A percentile compares a stretch with the other conserved stretches of the same genome.
These are phyloP conservation scores for Diphyllodes magnificus DNA, from an alignment of 2,113 vertebrate species.

Conservation along the genomic window DNA sequence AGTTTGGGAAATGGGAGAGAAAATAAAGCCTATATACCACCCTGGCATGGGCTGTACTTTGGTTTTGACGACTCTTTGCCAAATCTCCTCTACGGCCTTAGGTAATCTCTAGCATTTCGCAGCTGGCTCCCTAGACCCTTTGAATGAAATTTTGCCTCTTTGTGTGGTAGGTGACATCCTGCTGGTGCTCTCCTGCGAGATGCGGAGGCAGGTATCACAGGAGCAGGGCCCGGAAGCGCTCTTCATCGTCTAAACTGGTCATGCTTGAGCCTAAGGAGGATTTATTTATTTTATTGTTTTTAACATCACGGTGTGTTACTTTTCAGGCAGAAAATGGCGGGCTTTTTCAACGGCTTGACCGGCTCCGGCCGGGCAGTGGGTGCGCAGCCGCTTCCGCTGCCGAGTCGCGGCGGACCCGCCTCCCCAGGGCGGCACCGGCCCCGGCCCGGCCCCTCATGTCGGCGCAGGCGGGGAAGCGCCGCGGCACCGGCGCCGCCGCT, in stretches of 20 bases:
- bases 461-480: slow-evolving; percentile 52
- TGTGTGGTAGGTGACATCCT: not conserved
- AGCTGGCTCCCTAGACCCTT: accelerated
- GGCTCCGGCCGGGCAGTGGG: accelerated
- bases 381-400: accelerated
- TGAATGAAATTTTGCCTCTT: not conserved
- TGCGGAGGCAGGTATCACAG: accelerated
- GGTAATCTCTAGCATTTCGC: not conserved
- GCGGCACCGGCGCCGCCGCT: not conserved
- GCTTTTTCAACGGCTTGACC: accelerated
- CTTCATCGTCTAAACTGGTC: accelerated
- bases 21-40: accelerated
- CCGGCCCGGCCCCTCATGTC: not conserved
- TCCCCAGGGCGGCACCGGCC: not conserved
- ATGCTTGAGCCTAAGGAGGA: not conserved
- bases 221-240: not conserved
- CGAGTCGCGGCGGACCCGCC: not conserved
- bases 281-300: not conserved
- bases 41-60: accelerated
- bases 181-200: not conserved
- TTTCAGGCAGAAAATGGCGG: not conserved
- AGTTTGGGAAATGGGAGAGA: not conserved
- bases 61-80: not conserved
- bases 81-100: not conserved
- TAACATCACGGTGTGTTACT: accelerated